Evolutionary conservation across 2,113 vertebrate species (phyloP).

Genomic region (Caranx ignobilis): DNA sequence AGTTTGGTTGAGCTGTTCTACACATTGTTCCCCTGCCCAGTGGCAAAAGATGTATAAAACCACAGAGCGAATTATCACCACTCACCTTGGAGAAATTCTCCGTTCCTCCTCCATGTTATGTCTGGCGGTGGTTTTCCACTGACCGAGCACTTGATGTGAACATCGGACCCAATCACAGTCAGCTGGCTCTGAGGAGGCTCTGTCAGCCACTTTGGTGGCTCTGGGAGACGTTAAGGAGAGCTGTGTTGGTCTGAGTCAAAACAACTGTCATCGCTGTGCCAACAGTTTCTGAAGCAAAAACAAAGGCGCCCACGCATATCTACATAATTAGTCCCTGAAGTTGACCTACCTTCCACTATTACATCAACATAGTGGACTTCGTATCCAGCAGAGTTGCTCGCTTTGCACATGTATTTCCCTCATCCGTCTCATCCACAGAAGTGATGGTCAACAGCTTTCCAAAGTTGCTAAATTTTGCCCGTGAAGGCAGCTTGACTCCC

Average conservation of each 20-base stretch:
- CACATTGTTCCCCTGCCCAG: not conserved
- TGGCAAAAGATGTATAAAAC: slow-evolving; percentile 15
- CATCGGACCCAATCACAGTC: slow-evolving; percentile 84
- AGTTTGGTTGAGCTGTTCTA: not conserved
- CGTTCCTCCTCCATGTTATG: slow-evolving; percentile 91
- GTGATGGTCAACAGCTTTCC: slow-evolving; percentile 88
- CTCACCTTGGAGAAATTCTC: slow-evolving; percentile 86
- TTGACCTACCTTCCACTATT: slow-evolving; percentile 89
- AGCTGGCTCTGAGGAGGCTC: slow-evolving; percentile 86
- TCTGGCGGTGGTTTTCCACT: slow-evolving; percentile 88
- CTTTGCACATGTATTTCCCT: slow-evolving; percentile 89
- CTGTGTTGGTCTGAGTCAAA: slow-evolving; percentile 44
- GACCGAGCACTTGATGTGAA: slow-evolving; percentile 89
- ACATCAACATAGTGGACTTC: slow-evolving; percentile 87
- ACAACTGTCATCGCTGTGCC: slow-evolving; percentile 34
- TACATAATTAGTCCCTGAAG: slow-evolving; percentile 13
- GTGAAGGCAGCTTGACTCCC: slow-evolving; percentile 76
- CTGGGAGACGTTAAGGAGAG: slow-evolving; percentile 78
- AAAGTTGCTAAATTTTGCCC: slow-evolving; percentile 79
- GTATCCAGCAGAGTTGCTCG: slow-evolving; percentile 86
- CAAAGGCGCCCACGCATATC: slow-evolving; percentile 14
- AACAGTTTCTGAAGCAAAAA: slow-evolving; percentile 24
- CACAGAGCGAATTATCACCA: slow-evolving; percentile 37
- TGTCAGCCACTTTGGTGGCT: slow-evolving; percentile 90
- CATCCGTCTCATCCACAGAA: slow-evolving; percentile 82